Percentiles rank a stretch among this genome's conserved stretches.
phyloP scores from a whole-genome alignment of 1,140 invertebrate species.

The Euura saliciscinereae region DNA sequence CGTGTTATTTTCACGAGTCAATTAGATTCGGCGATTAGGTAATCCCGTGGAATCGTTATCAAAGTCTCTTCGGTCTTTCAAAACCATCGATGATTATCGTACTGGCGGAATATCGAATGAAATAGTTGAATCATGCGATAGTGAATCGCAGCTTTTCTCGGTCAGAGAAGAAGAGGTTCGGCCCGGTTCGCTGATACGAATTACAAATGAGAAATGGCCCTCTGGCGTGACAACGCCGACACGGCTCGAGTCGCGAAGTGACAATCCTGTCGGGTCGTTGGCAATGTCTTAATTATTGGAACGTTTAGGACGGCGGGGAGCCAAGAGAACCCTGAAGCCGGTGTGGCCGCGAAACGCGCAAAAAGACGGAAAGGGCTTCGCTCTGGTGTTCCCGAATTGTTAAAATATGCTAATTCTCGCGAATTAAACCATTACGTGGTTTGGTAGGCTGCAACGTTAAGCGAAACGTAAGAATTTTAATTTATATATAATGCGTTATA shows the following conservation, averaged over 20 bases:
- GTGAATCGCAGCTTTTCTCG: background rate
- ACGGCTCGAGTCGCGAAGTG: background rate
- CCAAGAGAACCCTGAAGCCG: background rate
- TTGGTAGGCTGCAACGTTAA: slow-evolving; percentile 28
- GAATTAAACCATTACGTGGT: slow-evolving; percentile 47
- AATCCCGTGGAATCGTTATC: background rate
- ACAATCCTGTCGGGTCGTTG: slow-evolving; percentile 16
- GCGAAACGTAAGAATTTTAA: slow-evolving; percentile 42
- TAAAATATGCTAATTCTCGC: slow-evolving; percentile 46
- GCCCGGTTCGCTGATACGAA: background rate
- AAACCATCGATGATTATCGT: background rate
- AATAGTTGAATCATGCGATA: background rate
- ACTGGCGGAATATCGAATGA: background rate
- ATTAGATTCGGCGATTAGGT: slow-evolving; percentile 7
- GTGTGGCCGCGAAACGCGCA: slow-evolving; percentile 8
- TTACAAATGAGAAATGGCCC: slow-evolving; percentile 16
- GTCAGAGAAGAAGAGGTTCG: background rate
- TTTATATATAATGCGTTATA: slow-evolving; percentile 35
- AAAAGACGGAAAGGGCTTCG: slow-evolving; percentile 14
- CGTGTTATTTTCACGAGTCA: slow-evolving; percentile 3
- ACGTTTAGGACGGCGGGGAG: background rate
- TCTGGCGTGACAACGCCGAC: background rate
- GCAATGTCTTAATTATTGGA: slow-evolving; percentile 22
- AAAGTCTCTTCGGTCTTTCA: background rate
- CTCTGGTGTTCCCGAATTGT: slow-evolving; percentile 30